These are phyloP conservation scores for Ariolimax columbianus DNA, from an alignment of 2,888 invertebrate species.

Conservation along the genomic window DNA sequence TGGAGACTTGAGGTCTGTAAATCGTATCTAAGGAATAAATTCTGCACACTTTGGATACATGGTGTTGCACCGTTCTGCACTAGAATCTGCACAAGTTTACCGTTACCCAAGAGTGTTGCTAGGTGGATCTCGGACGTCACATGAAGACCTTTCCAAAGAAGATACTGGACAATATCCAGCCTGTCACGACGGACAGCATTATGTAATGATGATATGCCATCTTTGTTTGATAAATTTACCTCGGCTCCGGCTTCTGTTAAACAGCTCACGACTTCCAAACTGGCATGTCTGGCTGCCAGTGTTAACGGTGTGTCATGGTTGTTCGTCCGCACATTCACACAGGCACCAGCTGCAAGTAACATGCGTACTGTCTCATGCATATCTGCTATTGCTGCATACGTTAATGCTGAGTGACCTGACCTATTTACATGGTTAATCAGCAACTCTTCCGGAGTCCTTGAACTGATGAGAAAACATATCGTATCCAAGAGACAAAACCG, in stretches of 20 bases:
- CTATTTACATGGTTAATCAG: constrained; percentile 33
- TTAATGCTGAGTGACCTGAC: constrained; percentile 27
- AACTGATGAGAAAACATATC: neutral
- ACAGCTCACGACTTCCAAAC: neutral
- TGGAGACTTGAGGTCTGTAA: neutral
- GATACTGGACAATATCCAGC: constrained; percentile 1
- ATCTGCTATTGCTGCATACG: constrained; percentile 9
- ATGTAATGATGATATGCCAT: neutral
- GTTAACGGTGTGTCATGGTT: constrained; percentile 13
- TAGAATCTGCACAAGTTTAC: constrained; percentile 15
- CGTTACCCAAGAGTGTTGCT: constrained; percentile 6
- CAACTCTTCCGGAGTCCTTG: constrained; percentile 16
- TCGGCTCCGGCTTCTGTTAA: constrained; percentile 19
- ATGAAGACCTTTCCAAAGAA: constrained; percentile 20
- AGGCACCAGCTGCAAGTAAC: constrained; percentile 8
- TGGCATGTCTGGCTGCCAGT: constrained; percentile 4
- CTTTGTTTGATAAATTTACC: constrained; percentile 2
- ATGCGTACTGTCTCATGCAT: neutral
- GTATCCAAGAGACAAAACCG: constrained; percentile 30
- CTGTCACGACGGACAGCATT: constrained; percentile 11
- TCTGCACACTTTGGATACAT: constrained; percentile 5
- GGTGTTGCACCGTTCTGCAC: constrained; percentile 39
- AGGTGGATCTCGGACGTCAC: constrained; percentile 27
- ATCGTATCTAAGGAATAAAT: neutral
- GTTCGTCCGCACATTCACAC: constrained; percentile 23